phyloP scores from a whole-genome alignment of 2,888 invertebrate genomes.

The Glyphotaelius pellucidus region DNA sequence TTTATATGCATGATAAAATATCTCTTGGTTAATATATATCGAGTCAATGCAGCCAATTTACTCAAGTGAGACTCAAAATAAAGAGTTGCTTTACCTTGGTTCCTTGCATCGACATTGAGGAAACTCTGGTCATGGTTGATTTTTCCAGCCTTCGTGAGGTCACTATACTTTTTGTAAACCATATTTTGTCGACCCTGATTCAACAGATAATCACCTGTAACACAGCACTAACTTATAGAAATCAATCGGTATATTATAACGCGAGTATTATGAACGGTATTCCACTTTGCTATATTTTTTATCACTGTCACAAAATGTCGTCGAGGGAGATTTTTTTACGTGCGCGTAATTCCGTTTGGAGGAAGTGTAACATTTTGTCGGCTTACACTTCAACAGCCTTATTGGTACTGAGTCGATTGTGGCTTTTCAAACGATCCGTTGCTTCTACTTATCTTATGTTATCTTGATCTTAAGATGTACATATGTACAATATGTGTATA shows the following conservation, averaged over 20 bases:
- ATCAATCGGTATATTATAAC: background rate
- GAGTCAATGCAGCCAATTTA: background rate
- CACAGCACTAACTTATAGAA: background rate
- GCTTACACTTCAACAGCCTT: background rate
- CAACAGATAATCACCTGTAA: constrained; percentile 56
- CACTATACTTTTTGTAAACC: constrained; percentile 59
- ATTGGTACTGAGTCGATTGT: constrained; percentile 25
- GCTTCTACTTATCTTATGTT: background rate
- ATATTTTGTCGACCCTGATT: constrained; percentile 52
- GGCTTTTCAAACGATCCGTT: background rate
- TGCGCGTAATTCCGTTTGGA: background rate
- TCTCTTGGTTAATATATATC: background rate
- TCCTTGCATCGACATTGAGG: constrained; percentile 51
- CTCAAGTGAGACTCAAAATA: constrained; percentile 45
- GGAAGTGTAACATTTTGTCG: constrained; percentile 17
- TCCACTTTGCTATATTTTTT: background rate
- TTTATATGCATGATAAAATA: too few species aligned
- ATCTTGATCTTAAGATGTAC: background rate
- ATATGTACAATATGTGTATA: background rate
- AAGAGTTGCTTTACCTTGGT: constrained; percentile 56
- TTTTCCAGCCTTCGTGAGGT: constrained; percentile 62
- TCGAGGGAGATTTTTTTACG: background rate
- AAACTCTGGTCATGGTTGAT: constrained; percentile 57
- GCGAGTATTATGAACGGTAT: constrained; percentile 2
- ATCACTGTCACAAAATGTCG: constrained; percentile 28